Base-by-base conservation (phyloP, 2,888 invertebrate genomes). In the Melinaea menophilus region DNA sequence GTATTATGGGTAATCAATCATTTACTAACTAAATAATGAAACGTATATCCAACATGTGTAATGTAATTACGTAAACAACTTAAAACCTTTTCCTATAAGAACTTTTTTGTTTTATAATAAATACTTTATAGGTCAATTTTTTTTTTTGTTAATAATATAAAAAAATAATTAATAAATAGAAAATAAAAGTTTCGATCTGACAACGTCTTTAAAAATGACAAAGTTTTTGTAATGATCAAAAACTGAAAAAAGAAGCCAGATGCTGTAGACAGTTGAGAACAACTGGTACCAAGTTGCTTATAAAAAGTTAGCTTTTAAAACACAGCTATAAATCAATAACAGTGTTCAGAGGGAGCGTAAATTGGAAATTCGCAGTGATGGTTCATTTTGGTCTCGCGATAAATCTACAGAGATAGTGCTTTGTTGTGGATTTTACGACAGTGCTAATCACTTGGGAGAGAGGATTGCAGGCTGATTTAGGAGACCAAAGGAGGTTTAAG, bases 301-400 rank as follows among this genome's bases (percentile, higher is more conserved):
- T 84, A 88, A 89, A 89, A 89, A 88, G 85, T 86, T 85, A 79
- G 83, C 86, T 86, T 87, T 88, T 87, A 87, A 88, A 88, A 84
- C 84, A 76, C 75, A 70, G 82, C 81, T 79, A 84, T 89, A 88
- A 89, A 89, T 90, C 89, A 89, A 90, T 88, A 85, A 84, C 78
- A 76, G 76, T 85, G 82, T 84, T 81, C 80, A 78, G 79, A 82
- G 85, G 85, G 86, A 85, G 82, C 79, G 83, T 81, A 78, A 81
- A 78, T 79, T 80, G 83, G 81, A 84, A 86, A 87, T 88, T 87
- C 86, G 85, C 84, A 81, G 78, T 82, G 85, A 84, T 85, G 77
- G 77, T 80, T 79, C 77, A 76, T 78, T 78, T 73, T 76, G 72
- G 75, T 70, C 74, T 71, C 69, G 76, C 78, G 77, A 86, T 86